Base-by-base conservation (phyloP, 2,888 invertebrate genomes). In the Gortyna flavago region DNA sequence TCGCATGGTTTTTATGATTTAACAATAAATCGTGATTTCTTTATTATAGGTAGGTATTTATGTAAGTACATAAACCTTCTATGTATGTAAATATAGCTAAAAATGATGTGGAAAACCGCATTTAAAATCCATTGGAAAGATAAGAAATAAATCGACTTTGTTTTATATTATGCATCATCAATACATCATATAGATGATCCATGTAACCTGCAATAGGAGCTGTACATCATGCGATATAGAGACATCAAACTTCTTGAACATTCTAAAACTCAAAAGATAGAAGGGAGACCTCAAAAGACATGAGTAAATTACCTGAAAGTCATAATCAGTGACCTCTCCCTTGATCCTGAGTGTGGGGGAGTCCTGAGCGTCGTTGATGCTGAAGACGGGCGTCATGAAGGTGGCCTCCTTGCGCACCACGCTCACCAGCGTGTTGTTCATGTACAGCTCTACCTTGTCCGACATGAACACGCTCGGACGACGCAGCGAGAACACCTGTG, bases 361-460 rank as follows among this genome's bases (percentile, higher is more conserved):
- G 83, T 93, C 93, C 11, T 66, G 41, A 0, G 90, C 88, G 81
- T 93, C 92, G 83, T 93, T 92, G 84, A 94, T 89, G 85, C 84
- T 87, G 72, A 94, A 88, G 65, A 94, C 89, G 0, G 93, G 93
- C 80, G 92, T 93, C 83, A 94, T 80, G 87, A 94, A 90, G 54
- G 94, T 94, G 72, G 88, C 75, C 88, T 93, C 90, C 82, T 92
- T 92, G 54, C 94, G 90, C 70, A 94, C 93, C 44, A 93, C 82
- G 81, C 91, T 89, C n/a, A 88, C 92, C 80, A 92, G 84, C 79
- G 78, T 59, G 2, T 91, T 90, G 51, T 88, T 79, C 68, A 94
- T 85, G 4, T 75, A 69, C 74, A 94, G 91, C 72, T 94, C 92
- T 92, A 94, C 92, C 89, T 94, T 94, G 83, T 94, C 93, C 0